Conservation (phyloP, 2,888 invertebrate species). For the Thereva unica region DNA sequence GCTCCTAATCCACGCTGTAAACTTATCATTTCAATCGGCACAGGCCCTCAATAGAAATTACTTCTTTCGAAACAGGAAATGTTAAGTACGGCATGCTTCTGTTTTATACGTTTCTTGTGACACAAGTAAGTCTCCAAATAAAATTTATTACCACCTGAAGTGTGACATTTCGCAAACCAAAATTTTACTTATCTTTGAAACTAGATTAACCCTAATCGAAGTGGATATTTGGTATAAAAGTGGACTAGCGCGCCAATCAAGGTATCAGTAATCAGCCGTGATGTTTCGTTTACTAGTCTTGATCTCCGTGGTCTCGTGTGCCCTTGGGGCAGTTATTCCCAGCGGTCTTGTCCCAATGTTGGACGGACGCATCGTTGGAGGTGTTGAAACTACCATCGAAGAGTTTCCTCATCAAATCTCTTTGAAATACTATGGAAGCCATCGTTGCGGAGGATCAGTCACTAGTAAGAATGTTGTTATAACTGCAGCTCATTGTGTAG, state of each 20-base stretch:
- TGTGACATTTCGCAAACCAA: too few species aligned
- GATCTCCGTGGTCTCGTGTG: conserved; percentile 44
- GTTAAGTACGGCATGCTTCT: too few species aligned
- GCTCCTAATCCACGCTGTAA: too few species aligned
- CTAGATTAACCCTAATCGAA: too few species aligned
- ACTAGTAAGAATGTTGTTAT: conserved; percentile 58
- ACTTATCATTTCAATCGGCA: too few species aligned
- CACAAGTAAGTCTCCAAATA: too few species aligned
- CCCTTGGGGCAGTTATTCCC: conserved; percentile 46
- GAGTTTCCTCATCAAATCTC: conserved; percentile 51
- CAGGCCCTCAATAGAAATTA: too few species aligned
- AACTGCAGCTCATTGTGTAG: conserved; percentile 67
- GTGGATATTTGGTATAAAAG: not conserved
- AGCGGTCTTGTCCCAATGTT: conserved; percentile 49
- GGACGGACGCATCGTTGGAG: conserved; percentile 54
- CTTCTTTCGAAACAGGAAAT: too few species aligned
- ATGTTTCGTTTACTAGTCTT: conserved; percentile 49
- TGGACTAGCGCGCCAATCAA: conserved; percentile 44
- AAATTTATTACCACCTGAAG: too few species aligned
- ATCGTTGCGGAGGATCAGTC: conserved; percentile 64
- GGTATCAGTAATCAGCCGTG: not conserved
- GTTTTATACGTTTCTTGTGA: too few species aligned
- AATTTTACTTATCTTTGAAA: too few species aligned
- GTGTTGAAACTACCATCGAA: conserved; percentile 46
- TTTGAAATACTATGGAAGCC: conserved; percentile 54